Conservation (phyloP, 2,888 invertebrate species). For the Epirrita christyi region DNA sequence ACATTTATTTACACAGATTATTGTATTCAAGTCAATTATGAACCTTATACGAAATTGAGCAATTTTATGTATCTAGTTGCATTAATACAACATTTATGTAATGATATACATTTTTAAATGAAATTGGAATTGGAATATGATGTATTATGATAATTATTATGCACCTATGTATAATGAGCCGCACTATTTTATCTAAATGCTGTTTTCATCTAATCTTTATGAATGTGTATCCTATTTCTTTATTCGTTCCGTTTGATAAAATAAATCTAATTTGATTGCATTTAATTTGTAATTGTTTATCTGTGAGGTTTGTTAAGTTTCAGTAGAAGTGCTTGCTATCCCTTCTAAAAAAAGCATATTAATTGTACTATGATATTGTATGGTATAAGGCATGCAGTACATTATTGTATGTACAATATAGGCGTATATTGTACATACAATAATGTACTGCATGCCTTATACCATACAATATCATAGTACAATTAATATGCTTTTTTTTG, state of each 20-base stretch:
- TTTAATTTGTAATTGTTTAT: conserved; percentile 11
- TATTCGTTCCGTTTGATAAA: neutral
- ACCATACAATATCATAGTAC: too few species aligned
- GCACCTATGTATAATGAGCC: conserved; percentile 31
- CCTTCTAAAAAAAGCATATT: too few species aligned
- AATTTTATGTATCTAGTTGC: too few species aligned
- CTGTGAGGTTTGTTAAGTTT: neutral
- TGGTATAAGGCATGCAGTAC: too few species aligned
- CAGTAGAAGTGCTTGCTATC: too few species aligned
- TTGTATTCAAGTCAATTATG: conserved; percentile 19
- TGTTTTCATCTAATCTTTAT: conserved; percentile 10
- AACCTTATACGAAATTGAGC: conserved; percentile 24
- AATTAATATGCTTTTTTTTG: too few species aligned
- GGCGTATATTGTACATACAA: too few species aligned
- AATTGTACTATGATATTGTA: too few species aligned
- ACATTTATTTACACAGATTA: too few species aligned
- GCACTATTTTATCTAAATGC: conserved; percentile 33
- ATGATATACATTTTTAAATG: conserved; percentile 4
- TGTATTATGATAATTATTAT: conserved; percentile 8
- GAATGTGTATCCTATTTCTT: neutral
- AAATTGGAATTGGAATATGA: conserved; percentile 24
- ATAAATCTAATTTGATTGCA: conserved; percentile 11
- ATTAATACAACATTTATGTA: conserved; percentile 17
- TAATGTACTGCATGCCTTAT: too few species aligned
- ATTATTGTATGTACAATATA: too few species aligned